Evolutionary conservation across 37 sponge, comb jelly and placozoan genomes (phyloP).

Genomic region (Eunapius fragilis): DNA sequence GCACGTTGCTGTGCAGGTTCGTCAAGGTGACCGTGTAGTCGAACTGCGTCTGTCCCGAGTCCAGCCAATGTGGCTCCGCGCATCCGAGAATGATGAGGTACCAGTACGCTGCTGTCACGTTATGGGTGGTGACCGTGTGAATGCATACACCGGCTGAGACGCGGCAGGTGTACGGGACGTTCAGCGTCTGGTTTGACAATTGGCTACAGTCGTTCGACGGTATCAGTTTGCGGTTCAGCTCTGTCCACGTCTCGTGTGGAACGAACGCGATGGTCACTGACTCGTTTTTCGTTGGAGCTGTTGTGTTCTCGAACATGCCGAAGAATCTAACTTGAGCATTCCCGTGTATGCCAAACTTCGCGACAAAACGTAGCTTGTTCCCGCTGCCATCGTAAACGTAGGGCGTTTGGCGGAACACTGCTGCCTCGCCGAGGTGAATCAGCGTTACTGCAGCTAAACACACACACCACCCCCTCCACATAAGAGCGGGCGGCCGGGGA

Average conservation of each 20-base stretch:
- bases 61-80: neutral
- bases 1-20: neutral
- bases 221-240: neutral
- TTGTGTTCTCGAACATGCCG: neutral
- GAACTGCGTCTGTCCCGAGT: conserved; percentile 26
- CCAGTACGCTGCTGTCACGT: conserved; percentile 43
- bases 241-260: neutral
- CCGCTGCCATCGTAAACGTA: neutral
- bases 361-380: neutral
- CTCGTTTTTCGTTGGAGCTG: neutral
- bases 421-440: neutral
- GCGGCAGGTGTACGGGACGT: too few relatives aligned
- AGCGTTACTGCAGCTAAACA: neutral
- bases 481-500: too few relatives aligned
- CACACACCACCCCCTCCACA: neutral
- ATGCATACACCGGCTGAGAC: too few relatives aligned
- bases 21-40: conserved; percentile 45
- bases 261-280: neutral
- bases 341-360: neutral
- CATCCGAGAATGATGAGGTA: conserved; percentile 37
- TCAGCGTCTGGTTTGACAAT: neutral
- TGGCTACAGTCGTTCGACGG: neutral
- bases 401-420: neutral
- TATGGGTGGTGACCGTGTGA: neutral
- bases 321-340: neutral